phyloP scores from a whole-genome alignment of 2,888 invertebrate species.

The Drosophila planitibia region DNA sequence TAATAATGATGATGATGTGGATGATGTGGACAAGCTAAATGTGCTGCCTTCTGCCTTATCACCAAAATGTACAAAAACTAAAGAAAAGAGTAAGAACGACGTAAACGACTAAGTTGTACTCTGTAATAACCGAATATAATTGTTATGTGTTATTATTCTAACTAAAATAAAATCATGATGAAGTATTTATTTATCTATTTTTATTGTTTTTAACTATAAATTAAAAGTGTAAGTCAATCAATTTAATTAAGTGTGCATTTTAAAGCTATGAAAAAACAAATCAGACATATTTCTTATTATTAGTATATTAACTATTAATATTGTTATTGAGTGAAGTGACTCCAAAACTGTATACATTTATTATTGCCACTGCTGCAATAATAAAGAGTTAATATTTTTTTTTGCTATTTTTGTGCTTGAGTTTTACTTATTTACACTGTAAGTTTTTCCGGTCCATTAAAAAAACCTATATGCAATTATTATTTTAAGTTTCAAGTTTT shows the following conservation, averaged over 20 bases:
- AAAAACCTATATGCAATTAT: neutral
- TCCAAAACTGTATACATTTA: too few relatives aligned
- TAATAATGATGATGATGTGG: conserved; percentile 36
- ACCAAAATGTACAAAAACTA: conserved; percentile 26
- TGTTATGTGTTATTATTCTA: neutral
- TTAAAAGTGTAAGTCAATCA: neutral
- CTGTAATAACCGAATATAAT: neutral
- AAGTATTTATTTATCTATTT: neutral
- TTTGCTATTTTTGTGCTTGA: neutral
- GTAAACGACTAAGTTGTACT: neutral
- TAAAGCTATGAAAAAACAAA: neutral
- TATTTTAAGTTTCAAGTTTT: neutral
- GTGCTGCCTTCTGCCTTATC: conserved; percentile 42
- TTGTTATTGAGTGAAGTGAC: neutral
- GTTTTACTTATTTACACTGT: neutral
- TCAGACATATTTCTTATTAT: neutral
- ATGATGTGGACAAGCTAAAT: conserved; percentile 27
- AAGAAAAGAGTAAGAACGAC: neutral
- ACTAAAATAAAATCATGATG: neutral
- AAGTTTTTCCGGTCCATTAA: neutral
- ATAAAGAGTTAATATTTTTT: accelerated
- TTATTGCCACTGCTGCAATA: neutral
- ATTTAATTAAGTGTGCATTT: neutral
- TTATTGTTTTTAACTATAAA: neutral
- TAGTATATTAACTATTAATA: neutral